Evolutionary conservation across 2,113 vertebrate genomes (phyloP).

Genomic region (Butastur rufipennis): DNA sequence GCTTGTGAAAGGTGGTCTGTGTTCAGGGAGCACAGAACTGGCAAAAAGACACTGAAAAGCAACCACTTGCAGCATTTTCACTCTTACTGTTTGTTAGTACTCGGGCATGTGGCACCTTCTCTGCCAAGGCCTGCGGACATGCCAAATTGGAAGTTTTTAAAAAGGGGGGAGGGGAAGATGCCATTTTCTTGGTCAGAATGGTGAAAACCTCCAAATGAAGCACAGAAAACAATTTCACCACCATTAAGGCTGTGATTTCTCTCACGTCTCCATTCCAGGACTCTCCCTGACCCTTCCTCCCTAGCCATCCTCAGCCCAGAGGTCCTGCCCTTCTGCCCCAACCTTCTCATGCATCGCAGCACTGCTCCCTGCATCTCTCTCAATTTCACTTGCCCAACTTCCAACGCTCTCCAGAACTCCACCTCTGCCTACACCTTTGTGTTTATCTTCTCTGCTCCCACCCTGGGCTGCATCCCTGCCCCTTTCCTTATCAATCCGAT

Average conservation of each 20-base stretch:
- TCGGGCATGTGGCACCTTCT: not conserved
- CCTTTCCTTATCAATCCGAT: constrained; percentile 51
- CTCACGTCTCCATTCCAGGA: not conserved
- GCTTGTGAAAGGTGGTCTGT: not conserved
- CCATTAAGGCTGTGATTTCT: not conserved
- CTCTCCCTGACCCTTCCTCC: not conserved
- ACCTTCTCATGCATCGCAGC: not conserved
- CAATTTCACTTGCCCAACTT: constrained; percentile 46
- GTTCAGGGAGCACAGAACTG: not conserved
- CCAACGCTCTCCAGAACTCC: constrained; percentile 48
- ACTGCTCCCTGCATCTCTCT: not conserved
- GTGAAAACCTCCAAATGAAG: not conserved
- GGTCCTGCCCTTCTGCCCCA: not conserved
- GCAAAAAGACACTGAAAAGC: not conserved
- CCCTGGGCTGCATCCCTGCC: constrained; percentile 45
- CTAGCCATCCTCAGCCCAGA: not conserved
- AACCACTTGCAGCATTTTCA: accelerated
- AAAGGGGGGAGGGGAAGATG: not conserved
- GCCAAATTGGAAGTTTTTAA: not conserved
- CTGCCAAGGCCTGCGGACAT: not conserved
- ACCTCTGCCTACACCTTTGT: constrained; percentile 48
- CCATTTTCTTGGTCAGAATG: not conserved
- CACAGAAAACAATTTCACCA: not conserved
- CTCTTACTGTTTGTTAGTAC: accelerated
- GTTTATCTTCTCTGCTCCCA: constrained; percentile 53